These are phyloP conservation scores for Scaptomyza tumidula DNA, from an alignment of 2,888 invertebrate genomes.

Conservation along the genomic window DNA sequence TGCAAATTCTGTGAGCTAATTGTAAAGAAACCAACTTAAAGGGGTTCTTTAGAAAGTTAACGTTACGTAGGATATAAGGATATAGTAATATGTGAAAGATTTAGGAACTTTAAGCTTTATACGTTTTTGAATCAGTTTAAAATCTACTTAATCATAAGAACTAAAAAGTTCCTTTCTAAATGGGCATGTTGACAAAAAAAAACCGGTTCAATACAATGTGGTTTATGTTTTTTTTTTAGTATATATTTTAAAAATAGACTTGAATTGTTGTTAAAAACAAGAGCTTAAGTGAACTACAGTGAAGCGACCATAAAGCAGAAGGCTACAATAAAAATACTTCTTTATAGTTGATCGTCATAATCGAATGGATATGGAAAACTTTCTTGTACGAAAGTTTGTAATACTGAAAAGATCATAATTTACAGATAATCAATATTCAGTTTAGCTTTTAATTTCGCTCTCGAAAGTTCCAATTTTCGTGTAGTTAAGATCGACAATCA, in stretches of 20 bases:
- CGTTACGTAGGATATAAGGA: neutral
- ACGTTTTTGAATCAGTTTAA: too few species aligned
- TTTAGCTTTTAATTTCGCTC: neutral
- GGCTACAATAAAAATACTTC: too few species aligned
- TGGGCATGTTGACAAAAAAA: slow-evolving; percentile 8
- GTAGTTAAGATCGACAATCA: neutral
- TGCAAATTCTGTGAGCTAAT: slow-evolving; percentile 17
- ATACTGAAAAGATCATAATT: too few species aligned
- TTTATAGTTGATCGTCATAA: too few species aligned
- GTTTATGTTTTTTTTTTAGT: slow-evolving; percentile 1
- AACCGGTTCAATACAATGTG: slow-evolving; percentile 18
- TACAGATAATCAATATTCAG: too few species aligned
- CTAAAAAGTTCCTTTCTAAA: slow-evolving; percentile 1
- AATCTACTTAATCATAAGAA: neutral
- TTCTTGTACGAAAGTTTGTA: too few species aligned
- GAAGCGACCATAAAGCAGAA: too few species aligned
- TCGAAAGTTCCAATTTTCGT: neutral
- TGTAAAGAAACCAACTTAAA: slow-evolving; percentile 11
- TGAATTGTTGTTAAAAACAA: neutral
- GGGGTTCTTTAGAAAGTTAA: neutral
- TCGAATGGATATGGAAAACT: too few species aligned
- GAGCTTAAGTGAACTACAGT: too few species aligned
- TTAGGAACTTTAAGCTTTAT: too few species aligned
- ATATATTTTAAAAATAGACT: slow-evolving; percentile 1
- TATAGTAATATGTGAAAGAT: too few species aligned